Evolutionary conservation across 2,888 invertebrate genomes (phyloP), one percentile per base, ranked within the genome.

Genomic region (Keiferia lycopersicella): DNA sequence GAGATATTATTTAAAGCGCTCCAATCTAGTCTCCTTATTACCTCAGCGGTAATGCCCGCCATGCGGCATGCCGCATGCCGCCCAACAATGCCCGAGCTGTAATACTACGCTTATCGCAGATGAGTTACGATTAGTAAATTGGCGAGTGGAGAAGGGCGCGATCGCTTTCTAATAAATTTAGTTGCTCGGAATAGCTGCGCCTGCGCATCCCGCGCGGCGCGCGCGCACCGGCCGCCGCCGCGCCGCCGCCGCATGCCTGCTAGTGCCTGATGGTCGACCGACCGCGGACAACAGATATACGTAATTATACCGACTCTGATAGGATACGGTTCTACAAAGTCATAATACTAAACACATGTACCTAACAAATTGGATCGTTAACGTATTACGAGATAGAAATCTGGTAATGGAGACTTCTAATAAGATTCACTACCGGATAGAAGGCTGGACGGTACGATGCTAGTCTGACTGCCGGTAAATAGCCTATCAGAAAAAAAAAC

Each of bases 61-160:
- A 71, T 71, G 72, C 71, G 67, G 64, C 26, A 26, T 67, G 65
- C 62, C 39, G n/a, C 18, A 14, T 39, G 45, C 18, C 22, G 22
- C n/a, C 22, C 61, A 53, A 61, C 51, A 45, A 57, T 64, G 65
- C 64, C 63, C 34, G 45, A 51, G 60, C 65, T 62, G 63, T 62
- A 62, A 64, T 61, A 74, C 76, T 68, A 68, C 76, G 78, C 80
- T 82, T 84, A 85, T 86, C 84, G 79, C 71, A 80, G 87, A 87
- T 87, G 87, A 87, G 81, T 87, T 87, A 87, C 86, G 87, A 87
- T 86, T 86, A 86, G 83, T 81, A 83, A 85, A 85, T 87, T 85
- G 86, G 84, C 83, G 82, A 84, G 84, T 80, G 82, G 81, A 77
- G 82, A 77, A 80, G 80, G 79, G 79, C 77, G 77, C 81, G 81